Conservation (phyloP, 2,888 invertebrate species). For the Spisula solida region DNA sequence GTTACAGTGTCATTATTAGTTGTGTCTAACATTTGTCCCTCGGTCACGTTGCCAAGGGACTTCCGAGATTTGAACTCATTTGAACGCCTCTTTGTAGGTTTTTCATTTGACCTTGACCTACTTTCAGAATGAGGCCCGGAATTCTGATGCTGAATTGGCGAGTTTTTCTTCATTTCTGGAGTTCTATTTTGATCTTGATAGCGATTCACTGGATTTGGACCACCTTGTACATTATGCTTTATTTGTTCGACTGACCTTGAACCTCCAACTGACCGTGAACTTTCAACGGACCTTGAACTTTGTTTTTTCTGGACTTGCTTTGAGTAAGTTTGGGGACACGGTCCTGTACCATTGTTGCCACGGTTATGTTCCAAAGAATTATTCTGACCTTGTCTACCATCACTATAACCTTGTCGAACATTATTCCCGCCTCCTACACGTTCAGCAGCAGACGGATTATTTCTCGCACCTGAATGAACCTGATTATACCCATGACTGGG, state of each 20-base stretch:
- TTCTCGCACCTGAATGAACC: background rate
- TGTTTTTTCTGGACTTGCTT: constrained; percentile 28
- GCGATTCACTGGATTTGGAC: constrained; percentile 1
- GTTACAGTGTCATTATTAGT: constrained; percentile 72
- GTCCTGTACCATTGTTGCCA: background rate
- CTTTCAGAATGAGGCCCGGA: background rate
- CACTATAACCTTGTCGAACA: background rate
- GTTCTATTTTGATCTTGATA: background rate
- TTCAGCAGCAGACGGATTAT: background rate
- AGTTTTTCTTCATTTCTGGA: background rate
- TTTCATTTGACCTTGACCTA: constrained; percentile 32
- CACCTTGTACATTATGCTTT: background rate
- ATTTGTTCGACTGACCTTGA: constrained; percentile 10
- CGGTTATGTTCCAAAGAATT: constrained; percentile 21
- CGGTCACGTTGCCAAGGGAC: constrained; percentile 45
- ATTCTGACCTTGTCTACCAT: background rate
- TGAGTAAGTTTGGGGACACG: background rate
- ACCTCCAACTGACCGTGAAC: too few relatives aligned
- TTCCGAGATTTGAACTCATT: constrained; percentile 48
- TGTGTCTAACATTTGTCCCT: constrained; percentile 47
- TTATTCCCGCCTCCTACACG: constrained; percentile 5
- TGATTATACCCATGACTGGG: background rate
- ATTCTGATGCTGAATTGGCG: background rate
- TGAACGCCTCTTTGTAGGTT: constrained; percentile 29
- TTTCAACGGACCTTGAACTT: constrained; percentile 14